Base-by-base conservation (phyloP, 2,113 vertebrate species). In the Lamprologus speciosus region DNA sequence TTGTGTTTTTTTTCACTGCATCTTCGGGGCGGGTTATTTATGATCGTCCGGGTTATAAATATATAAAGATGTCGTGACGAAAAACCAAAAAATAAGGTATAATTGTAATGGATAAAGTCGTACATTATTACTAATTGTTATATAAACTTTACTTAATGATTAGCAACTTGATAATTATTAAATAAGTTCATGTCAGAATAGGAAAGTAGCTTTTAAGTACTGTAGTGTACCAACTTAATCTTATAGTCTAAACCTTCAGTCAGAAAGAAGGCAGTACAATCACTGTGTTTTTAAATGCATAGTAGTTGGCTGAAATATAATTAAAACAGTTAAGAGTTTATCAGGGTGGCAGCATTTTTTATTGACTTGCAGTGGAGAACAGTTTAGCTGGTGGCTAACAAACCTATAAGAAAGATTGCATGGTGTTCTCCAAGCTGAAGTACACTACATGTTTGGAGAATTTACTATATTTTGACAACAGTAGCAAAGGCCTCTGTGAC, bases 281-380 rank as follows among this genome's bases (percentile, higher is more conserved):
- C 1, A 45, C 21, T 73, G 65, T 45, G 0, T 6, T 17, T 45
- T 73, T 45, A 75, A 78, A 78, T 50, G 10, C 42, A 78, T 47
- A 28, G 0, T 50, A 50, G 16, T 31, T 0, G 42, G 23, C 23
- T 50, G 6, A 50, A 31, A 78, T 78, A 19, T 51, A 31, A 0
- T 78, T 78, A 78, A 31, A 50, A 78, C 70, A 50, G 26, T 26
- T 73, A 63, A 26, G 2, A 47, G 42, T n/a, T 33, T 51, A 33
- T 78, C 10, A 33, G 45, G 26, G 45, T 3, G 0, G 42, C 6
- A 35, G 17, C 2, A 50, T 50, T 31, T 78, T 31, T 50, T 50
- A 63, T 5, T 63, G 58, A 35, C 4, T 63, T 51, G 26, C 26
- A n/a, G 14, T 78, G 73, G 17, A 0, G 26, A 78, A 51, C 2